Percentiles rank a stretch among this genome's conserved stretches.
These are phyloP conservation scores for Enteromius argenteus DNA, from an alignment of 2,797 vertebrate genomes.

Conservation along the genomic window DNA sequence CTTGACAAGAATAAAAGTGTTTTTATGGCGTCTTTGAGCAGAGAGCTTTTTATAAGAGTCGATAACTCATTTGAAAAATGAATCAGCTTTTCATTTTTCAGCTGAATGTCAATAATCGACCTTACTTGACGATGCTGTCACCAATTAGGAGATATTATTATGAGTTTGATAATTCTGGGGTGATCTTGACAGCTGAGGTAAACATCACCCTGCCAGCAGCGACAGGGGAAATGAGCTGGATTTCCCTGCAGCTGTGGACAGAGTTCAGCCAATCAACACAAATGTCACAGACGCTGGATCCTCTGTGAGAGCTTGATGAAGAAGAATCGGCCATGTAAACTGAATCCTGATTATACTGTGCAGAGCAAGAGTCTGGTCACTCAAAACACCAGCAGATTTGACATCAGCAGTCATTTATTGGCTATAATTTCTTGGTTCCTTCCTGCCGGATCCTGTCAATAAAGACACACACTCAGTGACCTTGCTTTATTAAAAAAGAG, in stretches of 20 bases:
- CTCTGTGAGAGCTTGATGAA: constrained; percentile 47
- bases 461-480: not conserved
- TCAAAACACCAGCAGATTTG: constrained; percentile 44
- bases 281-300: constrained; percentile 56
- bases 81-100: not conserved
- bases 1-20: not conserved
- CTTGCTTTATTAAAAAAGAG: constrained; percentile 1
- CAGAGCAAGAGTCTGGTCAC: not conserved
- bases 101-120: not conserved
- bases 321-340: constrained; percentile 11
- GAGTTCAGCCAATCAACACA: constrained; percentile 45
- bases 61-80: not conserved
- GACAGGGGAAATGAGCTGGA: not conserved
- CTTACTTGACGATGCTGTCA: not conserved
- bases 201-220: not conserved
- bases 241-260: constrained; percentile 8
- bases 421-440: not conserved
- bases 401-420: not conserved
- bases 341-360: constrained; percentile 7
- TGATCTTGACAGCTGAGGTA: not conserved
- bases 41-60: not conserved
- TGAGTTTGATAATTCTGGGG: not conserved
- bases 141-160: not conserved
- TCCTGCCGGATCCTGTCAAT: constrained; percentile 11
- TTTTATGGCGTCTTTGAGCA: not conserved